phyloP scores from a whole-genome alignment of 2,888 invertebrate species.

The Dascillus cervinus region DNA sequence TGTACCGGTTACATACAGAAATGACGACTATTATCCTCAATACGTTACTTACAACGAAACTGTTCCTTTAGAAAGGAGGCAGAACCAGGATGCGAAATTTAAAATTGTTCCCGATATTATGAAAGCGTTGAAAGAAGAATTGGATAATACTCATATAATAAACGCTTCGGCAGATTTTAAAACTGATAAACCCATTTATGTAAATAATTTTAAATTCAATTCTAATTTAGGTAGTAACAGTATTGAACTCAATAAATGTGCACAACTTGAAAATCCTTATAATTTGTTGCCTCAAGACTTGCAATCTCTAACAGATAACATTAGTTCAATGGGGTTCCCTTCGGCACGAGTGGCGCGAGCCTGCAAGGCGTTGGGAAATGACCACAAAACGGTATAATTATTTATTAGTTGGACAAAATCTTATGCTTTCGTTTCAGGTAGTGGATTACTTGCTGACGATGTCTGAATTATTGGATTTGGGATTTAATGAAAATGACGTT shows the following conservation, averaged over 20 bases:
- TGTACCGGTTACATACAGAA: conserved; percentile 8
- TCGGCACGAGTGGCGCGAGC: conserved; percentile 71
- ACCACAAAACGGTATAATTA: conserved; percentile 72
- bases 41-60: conserved; percentile 2
- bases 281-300: conserved; percentile 45
- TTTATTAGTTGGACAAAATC: conserved; percentile 1
- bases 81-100: conserved; percentile 10
- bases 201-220: conserved; percentile 1
- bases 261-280: conserved; percentile 38
- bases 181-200: conserved; percentile 6
- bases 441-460: conserved; percentile 75
- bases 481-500: conserved; percentile 70
- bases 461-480: conserved; percentile 71
- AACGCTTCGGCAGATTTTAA: conserved; percentile 22
- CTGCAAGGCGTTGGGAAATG: conserved; percentile 66
- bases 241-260: conserved; percentile 18
- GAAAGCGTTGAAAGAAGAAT: conserved; percentile 63
- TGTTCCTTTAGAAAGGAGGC: too few species aligned
- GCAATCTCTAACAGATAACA: conserved; percentile 62
- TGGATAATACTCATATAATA: conserved; percentile 36
- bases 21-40: conserved; percentile 11
- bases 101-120: conserved; percentile 70
- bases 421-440: conserved; percentile 62
- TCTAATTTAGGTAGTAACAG: conserved; percentile 11
- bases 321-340: conserved; percentile 86